Evolutionary conservation across 2,797 vertebrate species (phyloP).

Genomic region (Vultur gryphus): DNA sequence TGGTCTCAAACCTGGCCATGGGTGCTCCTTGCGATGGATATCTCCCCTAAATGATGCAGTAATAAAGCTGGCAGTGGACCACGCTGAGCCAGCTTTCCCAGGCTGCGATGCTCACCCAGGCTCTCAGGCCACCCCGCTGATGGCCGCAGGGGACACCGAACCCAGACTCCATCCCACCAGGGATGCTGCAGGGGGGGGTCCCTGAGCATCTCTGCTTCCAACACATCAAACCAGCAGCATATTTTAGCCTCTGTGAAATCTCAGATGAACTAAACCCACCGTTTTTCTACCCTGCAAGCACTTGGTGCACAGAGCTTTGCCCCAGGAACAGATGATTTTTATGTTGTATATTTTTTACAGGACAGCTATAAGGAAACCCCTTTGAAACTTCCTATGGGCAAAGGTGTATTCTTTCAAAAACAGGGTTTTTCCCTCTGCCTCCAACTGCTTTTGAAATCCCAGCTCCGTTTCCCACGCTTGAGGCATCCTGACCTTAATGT

Average conservation of each 20-base stretch:
- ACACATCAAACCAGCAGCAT: background rate
- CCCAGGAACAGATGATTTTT: background rate
- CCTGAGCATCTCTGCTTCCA: background rate
- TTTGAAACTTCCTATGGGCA: background rate
- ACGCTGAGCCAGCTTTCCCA: background rate
- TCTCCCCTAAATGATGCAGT: background rate
- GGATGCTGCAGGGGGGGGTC: background rate
- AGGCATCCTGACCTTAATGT: background rate
- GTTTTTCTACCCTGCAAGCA: background rate
- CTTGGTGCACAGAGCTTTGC: fast-evolving
- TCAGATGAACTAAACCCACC: background rate
- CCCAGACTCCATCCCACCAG: background rate
- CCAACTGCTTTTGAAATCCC: background rate
- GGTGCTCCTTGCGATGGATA: background rate
- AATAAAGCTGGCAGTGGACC: background rate
- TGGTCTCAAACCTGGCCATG: background rate
- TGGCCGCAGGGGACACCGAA: fast-evolving
- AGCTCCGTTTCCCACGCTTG: background rate
- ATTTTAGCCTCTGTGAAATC: background rate
- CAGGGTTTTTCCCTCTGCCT: background rate
- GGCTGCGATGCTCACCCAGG: background rate
- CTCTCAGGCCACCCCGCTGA: background rate
- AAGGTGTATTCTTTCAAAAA: background rate
- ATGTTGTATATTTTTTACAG: background rate
- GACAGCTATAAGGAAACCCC: background rate